Conservation (phyloP, 2,888 invertebrate species). For the Orchesellides sinensis region DNA sequence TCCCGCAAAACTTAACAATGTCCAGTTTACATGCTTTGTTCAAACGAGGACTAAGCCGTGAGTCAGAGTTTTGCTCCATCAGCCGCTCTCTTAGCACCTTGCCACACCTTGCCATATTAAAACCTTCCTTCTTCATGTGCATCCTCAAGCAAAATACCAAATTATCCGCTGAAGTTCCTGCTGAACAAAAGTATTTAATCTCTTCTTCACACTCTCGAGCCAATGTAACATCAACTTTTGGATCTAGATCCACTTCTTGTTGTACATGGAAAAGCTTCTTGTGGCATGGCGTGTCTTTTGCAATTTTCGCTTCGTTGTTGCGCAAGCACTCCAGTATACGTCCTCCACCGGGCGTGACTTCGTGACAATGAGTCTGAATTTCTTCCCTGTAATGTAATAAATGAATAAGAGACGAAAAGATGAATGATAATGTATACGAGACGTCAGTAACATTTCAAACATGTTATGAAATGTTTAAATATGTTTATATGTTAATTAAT, state of each 20-base stretch:
- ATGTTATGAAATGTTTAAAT: no score
- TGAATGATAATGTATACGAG: background rate
- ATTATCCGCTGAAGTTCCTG: slow-evolving; percentile 63
- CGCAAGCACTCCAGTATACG: slow-evolving; percentile 91
- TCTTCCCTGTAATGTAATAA: slow-evolving; percentile 86
- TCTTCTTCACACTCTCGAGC: slow-evolving; percentile 90
- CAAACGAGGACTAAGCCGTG: slow-evolving; percentile 78
- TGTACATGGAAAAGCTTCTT: slow-evolving; percentile 90
- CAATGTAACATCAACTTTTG: slow-evolving; percentile 86
- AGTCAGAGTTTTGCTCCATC: slow-evolving; percentile 94
- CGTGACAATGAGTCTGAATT: slow-evolving; percentile 86
- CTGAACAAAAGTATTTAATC: slow-evolving; percentile 89
- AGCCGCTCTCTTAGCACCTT: slow-evolving; percentile 90
- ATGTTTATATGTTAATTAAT: background rate
- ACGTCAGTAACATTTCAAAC: no score
- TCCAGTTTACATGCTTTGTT: slow-evolving; percentile 89
- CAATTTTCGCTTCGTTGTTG: slow-evolving; percentile 38
- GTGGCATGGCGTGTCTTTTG: slow-evolving; percentile 82
- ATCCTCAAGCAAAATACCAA: slow-evolving; percentile 68
- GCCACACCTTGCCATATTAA: slow-evolving; percentile 82
- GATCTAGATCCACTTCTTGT: slow-evolving; percentile 90
- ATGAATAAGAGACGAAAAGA: background rate
- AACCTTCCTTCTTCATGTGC: slow-evolving; percentile 67
- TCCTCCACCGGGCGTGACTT: slow-evolving; percentile 87
- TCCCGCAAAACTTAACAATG: slow-evolving; percentile 85